Conservation (phyloP, 2,888 invertebrate genomes). For the Lymantria dispar region DNA sequence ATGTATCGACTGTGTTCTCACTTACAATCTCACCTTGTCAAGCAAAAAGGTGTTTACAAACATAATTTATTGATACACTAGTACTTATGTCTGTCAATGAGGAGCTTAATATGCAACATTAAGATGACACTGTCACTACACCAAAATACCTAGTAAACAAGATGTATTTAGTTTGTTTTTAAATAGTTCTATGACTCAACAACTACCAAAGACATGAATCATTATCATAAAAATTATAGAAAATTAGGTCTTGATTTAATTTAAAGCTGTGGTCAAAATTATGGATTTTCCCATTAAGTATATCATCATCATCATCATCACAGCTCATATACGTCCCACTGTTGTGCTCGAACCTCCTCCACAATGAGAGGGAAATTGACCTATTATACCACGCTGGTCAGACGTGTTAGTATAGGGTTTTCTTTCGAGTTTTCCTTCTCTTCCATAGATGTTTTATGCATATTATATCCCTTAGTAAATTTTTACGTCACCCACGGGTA, state of each 20-base stretch:
- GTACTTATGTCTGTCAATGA: conserved; percentile 43
- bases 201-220: background rate
- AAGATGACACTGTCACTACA: conserved; percentile 25
- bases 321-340: no score
- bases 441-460: no score
- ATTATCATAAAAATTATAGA: conserved; percentile 2
- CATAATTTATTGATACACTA: conserved; percentile 22
- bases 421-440: no score
- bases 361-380: no score
- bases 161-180: conserved; percentile 25
- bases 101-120: conserved; percentile 43
- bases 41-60: conserved; percentile 37
- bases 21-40: conserved; percentile 22
- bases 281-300: no score
- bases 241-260: background rate
- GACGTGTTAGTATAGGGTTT: no score
- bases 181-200: conserved; percentile 27
- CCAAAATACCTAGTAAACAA: conserved; percentile 20
- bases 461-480: no score
- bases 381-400: no score
- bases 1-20: conserved; percentile 28
- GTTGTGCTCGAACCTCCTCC: no score
- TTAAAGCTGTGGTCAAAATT: no score
- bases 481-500: no score
- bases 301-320: no score